Evolutionary conservation across 2,888 invertebrate genomes (phyloP).

Genomic region (Fragum whitleyi): DNA sequence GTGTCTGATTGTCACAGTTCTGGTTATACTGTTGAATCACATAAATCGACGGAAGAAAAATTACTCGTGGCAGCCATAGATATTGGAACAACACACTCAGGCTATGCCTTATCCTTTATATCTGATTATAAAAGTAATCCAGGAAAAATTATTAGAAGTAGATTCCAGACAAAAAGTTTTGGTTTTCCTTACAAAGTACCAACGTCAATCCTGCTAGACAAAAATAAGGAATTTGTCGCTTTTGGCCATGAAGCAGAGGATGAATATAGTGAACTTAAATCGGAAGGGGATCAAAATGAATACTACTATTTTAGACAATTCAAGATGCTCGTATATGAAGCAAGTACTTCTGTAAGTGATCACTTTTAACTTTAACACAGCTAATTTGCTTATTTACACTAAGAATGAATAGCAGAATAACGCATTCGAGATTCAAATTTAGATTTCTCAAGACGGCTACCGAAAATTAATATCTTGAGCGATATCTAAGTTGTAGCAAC

Average conservation of each 20-base stretch:
- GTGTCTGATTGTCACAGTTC: background rate
- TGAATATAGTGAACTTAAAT: conserved; percentile 47
- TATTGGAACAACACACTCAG: conserved; percentile 45
- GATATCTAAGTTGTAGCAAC: no score
- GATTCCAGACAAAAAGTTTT: conserved; percentile 11
- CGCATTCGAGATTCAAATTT: no score
- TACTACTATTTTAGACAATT: conserved; percentile 59
- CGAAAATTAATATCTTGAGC: no score
- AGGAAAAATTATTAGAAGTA: conserved; percentile 35
- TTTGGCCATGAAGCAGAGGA: conserved; percentile 62
- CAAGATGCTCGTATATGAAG: conserved; percentile 55
- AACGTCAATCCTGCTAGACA: conserved; percentile 49
- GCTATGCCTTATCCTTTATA: conserved; percentile 45
- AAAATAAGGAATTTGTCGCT: conserved; percentile 49
- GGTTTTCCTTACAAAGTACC: conserved; percentile 42
- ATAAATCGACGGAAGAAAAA: conserved; percentile 7
- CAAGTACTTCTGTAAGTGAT: conserved; percentile 11
- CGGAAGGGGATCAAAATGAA: conserved; percentile 37
- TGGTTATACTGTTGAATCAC: background rate
- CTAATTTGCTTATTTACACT: no score
- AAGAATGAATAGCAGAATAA: no score
- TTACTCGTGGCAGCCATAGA: conserved; percentile 44
- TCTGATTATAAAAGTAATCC: conserved; percentile 42
- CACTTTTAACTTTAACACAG: no score
- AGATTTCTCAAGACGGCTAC: no score